These are phyloP conservation scores for Blastobasis lacticolella DNA, from an alignment of 2,888 invertebrate genomes.

Conservation along the genomic window DNA sequence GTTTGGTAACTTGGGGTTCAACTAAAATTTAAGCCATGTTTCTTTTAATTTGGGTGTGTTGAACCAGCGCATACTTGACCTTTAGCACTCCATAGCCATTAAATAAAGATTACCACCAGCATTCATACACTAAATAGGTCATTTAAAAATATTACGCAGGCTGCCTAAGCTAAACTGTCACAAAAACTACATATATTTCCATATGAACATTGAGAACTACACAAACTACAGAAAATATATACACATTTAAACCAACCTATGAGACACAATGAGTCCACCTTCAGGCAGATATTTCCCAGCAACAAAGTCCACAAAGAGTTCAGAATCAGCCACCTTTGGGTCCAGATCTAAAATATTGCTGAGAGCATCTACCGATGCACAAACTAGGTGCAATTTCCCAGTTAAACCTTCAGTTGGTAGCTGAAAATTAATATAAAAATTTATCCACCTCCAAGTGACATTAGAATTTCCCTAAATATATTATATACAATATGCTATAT, in stretches of 20 bases:
- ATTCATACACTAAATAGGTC: not conserved
- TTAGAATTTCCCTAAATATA: too few species aligned
- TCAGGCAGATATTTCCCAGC: conserved; percentile 73
- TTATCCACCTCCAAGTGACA: too few species aligned
- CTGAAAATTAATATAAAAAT: conserved; percentile 22
- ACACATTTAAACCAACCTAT: conserved; percentile 49
- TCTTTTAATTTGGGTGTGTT: too few species aligned
- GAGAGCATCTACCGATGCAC: conserved; percentile 69
- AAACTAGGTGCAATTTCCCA: conserved; percentile 68
- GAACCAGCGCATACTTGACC: too few species aligned
- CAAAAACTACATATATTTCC: not conserved
- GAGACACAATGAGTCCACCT: conserved; percentile 71
- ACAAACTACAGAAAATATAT: not conserved
- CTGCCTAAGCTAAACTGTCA: not conserved
- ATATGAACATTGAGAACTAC: not conserved
- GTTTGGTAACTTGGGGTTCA: too few species aligned
- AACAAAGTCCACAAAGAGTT: conserved; percentile 73
- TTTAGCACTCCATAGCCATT: too few species aligned
- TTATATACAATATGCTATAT: too few species aligned
- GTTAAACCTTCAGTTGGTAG: conserved; percentile 55
- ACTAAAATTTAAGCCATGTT: too few species aligned
- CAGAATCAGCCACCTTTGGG: conserved; percentile 53
- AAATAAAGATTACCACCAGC: too few species aligned
- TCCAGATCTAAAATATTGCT: conserved; percentile 62
- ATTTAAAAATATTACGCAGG: not conserved